phyloP scores from a whole-genome alignment of 2,888 invertebrate genomes.

The Baronia brevicornis region DNA sequence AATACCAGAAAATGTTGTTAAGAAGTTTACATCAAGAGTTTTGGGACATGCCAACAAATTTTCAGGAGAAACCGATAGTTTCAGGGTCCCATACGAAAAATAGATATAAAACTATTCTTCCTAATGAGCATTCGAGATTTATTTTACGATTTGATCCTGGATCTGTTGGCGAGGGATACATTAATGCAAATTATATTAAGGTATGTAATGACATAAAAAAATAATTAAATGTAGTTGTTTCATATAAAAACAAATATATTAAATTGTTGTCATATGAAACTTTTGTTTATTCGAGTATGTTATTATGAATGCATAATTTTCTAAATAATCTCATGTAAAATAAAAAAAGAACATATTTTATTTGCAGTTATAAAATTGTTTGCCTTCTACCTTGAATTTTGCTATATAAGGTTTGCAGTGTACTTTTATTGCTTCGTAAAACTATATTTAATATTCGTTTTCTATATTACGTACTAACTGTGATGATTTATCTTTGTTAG shows the following conservation, averaged over 20 bases:
- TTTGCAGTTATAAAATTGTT: no score
- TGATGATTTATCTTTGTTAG: no score
- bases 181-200: slow-evolving; percentile 96
- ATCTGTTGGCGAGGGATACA: slow-evolving; percentile 81
- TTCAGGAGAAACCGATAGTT: slow-evolving; percentile 92
- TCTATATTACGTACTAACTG: no score
- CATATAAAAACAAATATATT: not conserved
- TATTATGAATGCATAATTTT: no score
- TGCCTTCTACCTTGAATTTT: no score
- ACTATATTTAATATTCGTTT: slow-evolving; percentile 1
- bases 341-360: no score
- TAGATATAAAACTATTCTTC: slow-evolving; percentile 91
- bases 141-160: slow-evolving; percentile 74
- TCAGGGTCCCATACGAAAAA: slow-evolving; percentile 93
- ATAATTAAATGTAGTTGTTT: not conserved
- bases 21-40: slow-evolving; percentile 87
- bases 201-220: slow-evolving; percentile 55
- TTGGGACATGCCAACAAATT: slow-evolving; percentile 95
- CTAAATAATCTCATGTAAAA: no score
- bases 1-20: slow-evolving; percentile 77
- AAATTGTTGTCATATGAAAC: not conserved
- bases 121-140: slow-evolving; percentile 91
- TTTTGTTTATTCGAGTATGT: no score
- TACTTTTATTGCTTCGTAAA: not conserved
- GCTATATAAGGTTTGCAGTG: no score